These are phyloP conservation scores for Megastigmus dorsalis DNA, from an alignment of 2,888 invertebrate species.

Conservation along the genomic window DNA sequence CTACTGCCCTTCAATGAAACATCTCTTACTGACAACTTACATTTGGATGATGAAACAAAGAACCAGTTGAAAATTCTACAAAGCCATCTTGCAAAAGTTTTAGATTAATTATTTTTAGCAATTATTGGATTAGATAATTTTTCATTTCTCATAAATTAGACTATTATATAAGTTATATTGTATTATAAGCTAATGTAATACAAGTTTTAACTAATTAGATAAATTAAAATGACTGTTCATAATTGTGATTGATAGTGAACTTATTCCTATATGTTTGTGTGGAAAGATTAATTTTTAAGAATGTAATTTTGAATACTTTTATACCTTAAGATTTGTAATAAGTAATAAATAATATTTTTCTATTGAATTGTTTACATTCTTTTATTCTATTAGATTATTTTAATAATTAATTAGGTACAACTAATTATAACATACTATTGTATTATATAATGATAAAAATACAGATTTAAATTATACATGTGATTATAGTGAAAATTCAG, in stretches of 20 bases:
- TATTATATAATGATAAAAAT: too few relatives aligned
- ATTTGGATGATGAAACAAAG: slow-evolving; percentile 71
- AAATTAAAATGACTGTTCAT: slow-evolving; percentile 12
- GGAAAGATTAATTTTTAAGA: slow-evolving; percentile 3
- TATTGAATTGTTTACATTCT: too few relatives aligned
- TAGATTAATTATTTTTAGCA: slow-evolving; percentile 45
- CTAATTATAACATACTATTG: too few relatives aligned
- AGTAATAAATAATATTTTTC: too few relatives aligned
- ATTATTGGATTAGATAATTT: slow-evolving; percentile 10
- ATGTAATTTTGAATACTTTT: too few relatives aligned
- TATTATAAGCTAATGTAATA: slow-evolving; percentile 6
- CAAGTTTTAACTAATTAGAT: not conserved
- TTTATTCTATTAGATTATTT: too few relatives aligned
- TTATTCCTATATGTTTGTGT: not conserved
- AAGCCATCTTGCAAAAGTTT: slow-evolving; percentile 65
- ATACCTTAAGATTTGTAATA: slow-evolving; percentile 16
- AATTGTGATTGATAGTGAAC: slow-evolving; percentile 26
- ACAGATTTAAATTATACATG: too few relatives aligned
- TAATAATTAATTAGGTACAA: too few relatives aligned
- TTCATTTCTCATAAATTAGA: too few relatives aligned
- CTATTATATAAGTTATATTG: slow-evolving; percentile 23
- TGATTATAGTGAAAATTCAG: too few relatives aligned
- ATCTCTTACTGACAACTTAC: slow-evolving; percentile 71
- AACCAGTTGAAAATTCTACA: slow-evolving; percentile 65
- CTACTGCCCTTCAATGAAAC: slow-evolving; percentile 77